phyloP scores from a whole-genome alignment of 2,888 invertebrate species.

The Ethmia dodecea region DNA sequence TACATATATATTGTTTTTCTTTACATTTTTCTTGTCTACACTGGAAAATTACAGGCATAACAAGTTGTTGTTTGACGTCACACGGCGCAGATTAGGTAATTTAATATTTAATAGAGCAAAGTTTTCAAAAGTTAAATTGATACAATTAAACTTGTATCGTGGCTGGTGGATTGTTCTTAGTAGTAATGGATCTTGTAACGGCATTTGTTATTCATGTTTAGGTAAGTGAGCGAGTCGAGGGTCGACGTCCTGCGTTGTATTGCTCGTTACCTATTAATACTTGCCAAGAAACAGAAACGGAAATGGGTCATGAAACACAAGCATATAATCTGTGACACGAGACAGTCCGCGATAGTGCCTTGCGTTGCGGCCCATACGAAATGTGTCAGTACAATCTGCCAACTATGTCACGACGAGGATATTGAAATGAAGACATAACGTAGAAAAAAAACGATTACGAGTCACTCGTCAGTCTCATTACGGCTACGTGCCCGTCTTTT shows the following conservation, averaged over 20 bases:
- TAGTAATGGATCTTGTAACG: slow-evolving; percentile 42
- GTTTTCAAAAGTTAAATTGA: slow-evolving; percentile 43
- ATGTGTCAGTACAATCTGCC: slow-evolving; percentile 1
- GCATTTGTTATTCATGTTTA: slow-evolving; percentile 37
- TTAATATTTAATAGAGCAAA: slow-evolving; percentile 36
- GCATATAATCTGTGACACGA: no score
- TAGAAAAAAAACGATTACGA: slow-evolving; percentile 25
- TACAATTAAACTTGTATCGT: slow-evolving; percentile 53
- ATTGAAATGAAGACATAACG: slow-evolving; percentile 8
- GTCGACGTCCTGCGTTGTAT: slow-evolving; percentile 1
- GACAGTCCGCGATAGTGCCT: no score
- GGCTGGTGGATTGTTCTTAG: slow-evolving; percentile 27
- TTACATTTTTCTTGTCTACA: no score
- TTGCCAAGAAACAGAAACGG: slow-evolving; percentile 20
- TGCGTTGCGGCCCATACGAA: no score
- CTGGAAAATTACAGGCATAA: no score
- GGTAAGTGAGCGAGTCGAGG: not conserved
- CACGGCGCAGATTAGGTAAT: slow-evolving; percentile 3
- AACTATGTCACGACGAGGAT: slow-evolving; percentile 4
- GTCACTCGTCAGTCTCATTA: slow-evolving; percentile 37
- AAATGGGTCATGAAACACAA: slow-evolving; percentile 19
- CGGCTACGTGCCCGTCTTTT: slow-evolving; percentile 27
- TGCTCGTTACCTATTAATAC: slow-evolving; percentile 1
- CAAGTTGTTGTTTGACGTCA: slow-evolving; percentile 4
- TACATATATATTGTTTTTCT: no score